Conservation (phyloP, 2,888 invertebrate species). For the Leucophora obtusa region DNA sequence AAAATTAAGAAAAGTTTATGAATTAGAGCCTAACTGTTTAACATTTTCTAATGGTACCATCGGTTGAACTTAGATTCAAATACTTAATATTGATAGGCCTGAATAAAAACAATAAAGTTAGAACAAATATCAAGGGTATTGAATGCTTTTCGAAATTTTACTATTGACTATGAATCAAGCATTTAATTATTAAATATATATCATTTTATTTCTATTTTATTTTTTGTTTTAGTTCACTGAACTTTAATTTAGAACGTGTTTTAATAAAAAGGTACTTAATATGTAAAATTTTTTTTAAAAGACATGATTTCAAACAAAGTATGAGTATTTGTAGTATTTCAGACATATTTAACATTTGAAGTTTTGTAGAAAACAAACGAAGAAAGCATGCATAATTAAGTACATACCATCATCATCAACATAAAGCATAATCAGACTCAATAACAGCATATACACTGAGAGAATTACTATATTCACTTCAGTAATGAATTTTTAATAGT, state of each 20-base stretch:
- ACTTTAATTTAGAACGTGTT: constrained; percentile 38
- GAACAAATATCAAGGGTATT: too few species aligned
- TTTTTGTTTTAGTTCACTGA: constrained; percentile 46
- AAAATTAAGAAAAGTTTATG: too few species aligned
- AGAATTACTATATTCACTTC: too few species aligned
- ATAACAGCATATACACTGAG: constrained; percentile 36
- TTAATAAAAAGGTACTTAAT: constrained; percentile 36
- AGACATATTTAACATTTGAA: constrained; percentile 28
- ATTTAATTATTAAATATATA: constrained; percentile 15
- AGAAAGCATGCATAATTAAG: constrained; percentile 55
- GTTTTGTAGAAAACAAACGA: constrained; percentile 9
- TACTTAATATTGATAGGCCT: too few species aligned
- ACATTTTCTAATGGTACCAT: too few species aligned
- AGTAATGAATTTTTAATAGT: too few species aligned
- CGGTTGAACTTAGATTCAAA: too few species aligned
- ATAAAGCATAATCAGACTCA: constrained; percentile 52
- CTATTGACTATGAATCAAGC: too few species aligned
- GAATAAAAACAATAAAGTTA: too few species aligned
- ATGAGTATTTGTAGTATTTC: constrained; percentile 21
- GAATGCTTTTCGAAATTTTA: too few species aligned
- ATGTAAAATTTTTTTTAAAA: constrained; percentile 25
- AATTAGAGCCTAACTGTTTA: too few species aligned
- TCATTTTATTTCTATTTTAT: constrained; percentile 3
- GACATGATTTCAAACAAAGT: not conserved
- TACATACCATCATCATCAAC: constrained; percentile 39